Conservation (phyloP, 2,113 vertebrate species). For the Pampusana beccarii region DNA sequence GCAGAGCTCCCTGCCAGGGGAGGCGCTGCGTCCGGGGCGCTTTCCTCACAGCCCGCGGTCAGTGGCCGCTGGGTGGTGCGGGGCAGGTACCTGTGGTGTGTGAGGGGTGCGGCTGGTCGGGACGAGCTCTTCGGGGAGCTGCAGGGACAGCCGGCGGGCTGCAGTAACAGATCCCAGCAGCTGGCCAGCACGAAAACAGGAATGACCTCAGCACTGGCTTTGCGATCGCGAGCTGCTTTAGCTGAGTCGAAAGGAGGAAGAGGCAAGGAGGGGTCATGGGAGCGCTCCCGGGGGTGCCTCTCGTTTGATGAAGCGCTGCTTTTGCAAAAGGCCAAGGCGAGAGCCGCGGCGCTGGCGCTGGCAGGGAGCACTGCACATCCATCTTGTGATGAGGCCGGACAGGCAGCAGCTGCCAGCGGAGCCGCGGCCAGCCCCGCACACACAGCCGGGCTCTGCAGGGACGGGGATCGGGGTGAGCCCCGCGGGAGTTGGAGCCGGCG, state of each 20-base stretch:
- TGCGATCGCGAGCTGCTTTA: background rate
- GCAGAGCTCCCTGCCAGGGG: background rate
- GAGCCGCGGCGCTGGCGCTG: background rate
- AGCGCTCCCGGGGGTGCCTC: background rate
- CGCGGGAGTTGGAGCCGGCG: no score
- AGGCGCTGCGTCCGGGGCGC: background rate
- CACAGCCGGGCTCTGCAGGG: accelerated
- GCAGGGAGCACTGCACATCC: background rate
- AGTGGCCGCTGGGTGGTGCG: background rate
- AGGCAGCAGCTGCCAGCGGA: accelerated
- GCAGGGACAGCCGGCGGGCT: background rate
- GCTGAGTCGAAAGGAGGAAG: background rate
- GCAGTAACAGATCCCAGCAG: background rate
- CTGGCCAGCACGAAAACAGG: background rate
- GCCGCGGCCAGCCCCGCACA: background rate
- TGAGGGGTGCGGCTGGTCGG: background rate
- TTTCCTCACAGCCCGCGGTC: background rate
- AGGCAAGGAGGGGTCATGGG: background rate
- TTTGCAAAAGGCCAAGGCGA: background rate
- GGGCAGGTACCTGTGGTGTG: background rate
- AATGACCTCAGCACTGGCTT: background rate
- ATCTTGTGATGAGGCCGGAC: background rate
- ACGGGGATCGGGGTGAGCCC: background rate
- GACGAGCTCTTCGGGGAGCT: background rate
- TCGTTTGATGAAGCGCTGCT: background rate